Evolutionary conservation across 1,140 invertebrate species (phyloP).

Genomic region (Ericerus pela): DNA sequence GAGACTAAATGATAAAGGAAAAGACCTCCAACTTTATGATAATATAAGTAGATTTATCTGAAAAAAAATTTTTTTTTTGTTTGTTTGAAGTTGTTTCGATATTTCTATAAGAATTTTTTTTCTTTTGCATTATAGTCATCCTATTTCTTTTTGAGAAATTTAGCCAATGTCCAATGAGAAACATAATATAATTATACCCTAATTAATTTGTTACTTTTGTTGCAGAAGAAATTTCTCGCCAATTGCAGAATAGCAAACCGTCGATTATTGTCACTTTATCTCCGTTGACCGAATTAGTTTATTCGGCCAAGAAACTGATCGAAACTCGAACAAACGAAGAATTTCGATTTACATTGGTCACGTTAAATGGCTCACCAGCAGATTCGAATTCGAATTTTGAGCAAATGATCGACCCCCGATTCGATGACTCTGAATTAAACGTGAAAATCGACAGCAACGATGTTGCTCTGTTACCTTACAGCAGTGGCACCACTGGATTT

Average conservation of each 20-base stretch:
- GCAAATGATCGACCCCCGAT: constrained; percentile 13
- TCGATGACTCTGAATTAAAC: neutral
- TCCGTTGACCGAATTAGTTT: constrained; percentile 31
- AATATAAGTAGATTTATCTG: too few relatives aligned
- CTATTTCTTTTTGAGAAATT: too few relatives aligned
- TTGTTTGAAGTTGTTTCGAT: too few relatives aligned
- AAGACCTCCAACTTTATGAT: too few relatives aligned
- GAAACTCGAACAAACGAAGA: constrained; percentile 31
- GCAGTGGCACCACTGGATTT: constrained; percentile 61
- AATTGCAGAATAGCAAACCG: constrained; percentile 45
- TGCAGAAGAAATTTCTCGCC: constrained; percentile 58
- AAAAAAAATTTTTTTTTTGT: too few relatives aligned
- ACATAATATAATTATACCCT: too few relatives aligned
- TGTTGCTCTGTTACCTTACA: constrained; percentile 33
- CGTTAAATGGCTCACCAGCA: neutral
- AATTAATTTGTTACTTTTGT: constrained; percentile 9
- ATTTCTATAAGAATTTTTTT: too few relatives aligned
- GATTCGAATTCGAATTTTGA: constrained; percentile 6
- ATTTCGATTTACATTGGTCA: constrained; percentile 3
- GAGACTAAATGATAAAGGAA: too few relatives aligned
- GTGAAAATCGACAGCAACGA: constrained; percentile 19
- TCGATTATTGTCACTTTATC: constrained; percentile 51
- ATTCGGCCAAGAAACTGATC: constrained; percentile 32
- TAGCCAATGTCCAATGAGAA: too few relatives aligned
- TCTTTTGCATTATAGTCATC: too few relatives aligned